These are phyloP conservation scores for Malurus leucopterus DNA, from an alignment of 2,797 vertebrate genomes.

Conservation along the genomic window DNA sequence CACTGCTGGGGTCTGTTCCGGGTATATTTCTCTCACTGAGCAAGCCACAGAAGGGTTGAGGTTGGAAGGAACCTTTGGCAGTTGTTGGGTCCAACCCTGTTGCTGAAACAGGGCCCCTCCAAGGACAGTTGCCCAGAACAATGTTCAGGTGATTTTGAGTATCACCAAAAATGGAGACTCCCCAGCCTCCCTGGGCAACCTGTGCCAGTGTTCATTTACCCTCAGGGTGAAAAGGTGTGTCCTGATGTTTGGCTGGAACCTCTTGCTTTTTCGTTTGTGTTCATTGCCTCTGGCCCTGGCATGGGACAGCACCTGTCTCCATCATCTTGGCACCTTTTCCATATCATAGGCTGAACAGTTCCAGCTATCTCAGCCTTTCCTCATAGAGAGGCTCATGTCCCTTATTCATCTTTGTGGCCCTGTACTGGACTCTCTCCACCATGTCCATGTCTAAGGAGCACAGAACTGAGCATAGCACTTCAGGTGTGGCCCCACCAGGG, in stretches of 20 bases:
- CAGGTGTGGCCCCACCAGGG: background rate
- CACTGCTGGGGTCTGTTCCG: background rate
- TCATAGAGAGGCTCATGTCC: background rate
- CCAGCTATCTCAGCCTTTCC: background rate
- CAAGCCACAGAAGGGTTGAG: background rate
- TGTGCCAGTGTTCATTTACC: background rate
- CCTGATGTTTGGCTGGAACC: background rate
- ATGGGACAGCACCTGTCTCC: rapidly evolving
- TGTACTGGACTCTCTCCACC: background rate
- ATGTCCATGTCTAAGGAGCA: rapidly evolving
- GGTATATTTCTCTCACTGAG: background rate
- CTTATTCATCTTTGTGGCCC: background rate
- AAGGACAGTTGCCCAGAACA: background rate
- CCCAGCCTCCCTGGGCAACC: background rate
- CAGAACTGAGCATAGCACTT: background rate
- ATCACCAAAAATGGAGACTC: background rate
- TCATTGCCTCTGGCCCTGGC: background rate
- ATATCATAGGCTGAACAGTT: background rate
- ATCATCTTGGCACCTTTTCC: background rate
- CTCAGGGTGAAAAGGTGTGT: background rate
- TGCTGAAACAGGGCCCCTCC: background rate
- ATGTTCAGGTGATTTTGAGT: background rate
- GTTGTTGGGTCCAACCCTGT: rapidly evolving
- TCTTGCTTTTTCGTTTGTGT: background rate
- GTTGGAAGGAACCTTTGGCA: background rate